phyloP scores from a whole-genome alignment of 2,113 vertebrate species.

The Leptodactylus fuscus region DNA sequence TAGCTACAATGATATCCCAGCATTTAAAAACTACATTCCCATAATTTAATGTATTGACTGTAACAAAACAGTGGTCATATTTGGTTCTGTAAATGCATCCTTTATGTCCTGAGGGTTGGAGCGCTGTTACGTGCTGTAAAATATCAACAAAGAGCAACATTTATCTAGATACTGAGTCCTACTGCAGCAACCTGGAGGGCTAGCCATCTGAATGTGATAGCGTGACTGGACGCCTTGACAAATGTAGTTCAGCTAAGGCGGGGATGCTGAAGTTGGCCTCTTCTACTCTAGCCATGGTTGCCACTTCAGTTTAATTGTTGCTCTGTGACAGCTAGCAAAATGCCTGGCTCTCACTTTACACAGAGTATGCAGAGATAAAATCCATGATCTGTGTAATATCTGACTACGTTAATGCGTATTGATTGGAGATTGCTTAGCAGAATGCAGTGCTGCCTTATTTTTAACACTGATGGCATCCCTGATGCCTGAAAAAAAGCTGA shows the following conservation, averaged over 20 bases:
- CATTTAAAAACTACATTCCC: too few relatives aligned
- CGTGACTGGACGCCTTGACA: not conserved
- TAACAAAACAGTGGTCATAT: too few relatives aligned
- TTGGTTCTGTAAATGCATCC: too few relatives aligned
- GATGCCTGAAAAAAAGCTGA: constrained; percentile 8
- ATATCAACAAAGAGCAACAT: too few relatives aligned
- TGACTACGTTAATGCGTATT: constrained; percentile 49
- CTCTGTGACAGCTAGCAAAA: constrained; percentile 13
- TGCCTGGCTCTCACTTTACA: constrained; percentile 6
- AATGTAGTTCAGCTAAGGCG: not conserved
- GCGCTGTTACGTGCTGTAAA: too few relatives aligned
- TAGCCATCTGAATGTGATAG: not conserved
- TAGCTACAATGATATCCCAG: too few relatives aligned
- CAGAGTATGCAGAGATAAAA: constrained; percentile 23
- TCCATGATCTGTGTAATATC: constrained; percentile 45
- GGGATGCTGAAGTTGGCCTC: not conserved
- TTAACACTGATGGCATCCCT: constrained; percentile 44
- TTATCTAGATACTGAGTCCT: not conserved
- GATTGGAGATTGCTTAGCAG: constrained; percentile 40
- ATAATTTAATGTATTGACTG: too few relatives aligned
- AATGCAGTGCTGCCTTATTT: constrained; percentile 14
- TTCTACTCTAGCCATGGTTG: not conserved
- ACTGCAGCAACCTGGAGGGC: not conserved
- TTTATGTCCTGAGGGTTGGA: too few relatives aligned
- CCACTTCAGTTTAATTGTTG: constrained; percentile 12